phyloP scores from a whole-genome alignment of 2,888 invertebrate genomes.

The Mythimna ferrago region DNA sequence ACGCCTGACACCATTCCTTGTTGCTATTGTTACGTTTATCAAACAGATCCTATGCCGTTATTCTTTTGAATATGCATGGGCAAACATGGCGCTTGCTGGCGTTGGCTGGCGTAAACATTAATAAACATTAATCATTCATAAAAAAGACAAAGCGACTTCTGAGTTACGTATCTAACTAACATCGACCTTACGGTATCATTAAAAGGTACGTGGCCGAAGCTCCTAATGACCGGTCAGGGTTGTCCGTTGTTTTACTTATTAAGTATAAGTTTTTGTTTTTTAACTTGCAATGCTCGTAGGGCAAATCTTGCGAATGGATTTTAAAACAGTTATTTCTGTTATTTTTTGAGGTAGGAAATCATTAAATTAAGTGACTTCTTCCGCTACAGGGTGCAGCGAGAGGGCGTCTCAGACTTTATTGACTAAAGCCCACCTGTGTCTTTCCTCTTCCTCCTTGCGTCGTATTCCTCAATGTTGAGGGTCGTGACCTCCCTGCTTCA shows the following conservation, averaged over 20 bases:
- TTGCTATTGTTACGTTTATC: constrained; percentile 68
- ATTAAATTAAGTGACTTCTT: too few species aligned
- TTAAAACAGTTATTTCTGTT: too few species aligned
- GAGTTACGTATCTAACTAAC: constrained; percentile 84
- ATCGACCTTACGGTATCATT: constrained; percentile 82
- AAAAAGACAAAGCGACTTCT: constrained; percentile 89
- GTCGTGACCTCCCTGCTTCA: too few species aligned
- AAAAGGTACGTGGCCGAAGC: constrained; percentile 76
- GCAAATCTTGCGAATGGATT: too few species aligned
- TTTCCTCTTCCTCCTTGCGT: too few species aligned
- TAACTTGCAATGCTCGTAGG: too few species aligned
- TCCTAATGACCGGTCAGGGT: constrained; percentile 76
- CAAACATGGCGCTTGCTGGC: constrained; percentile 71
- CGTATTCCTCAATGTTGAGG: too few species aligned
- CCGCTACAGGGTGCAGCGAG: too few species aligned
- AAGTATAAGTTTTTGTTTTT: too few species aligned
- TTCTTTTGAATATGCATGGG: constrained; percentile 82
- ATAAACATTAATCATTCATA: constrained; percentile 88
- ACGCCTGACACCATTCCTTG: constrained; percentile 41
- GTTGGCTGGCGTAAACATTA: constrained; percentile 61
- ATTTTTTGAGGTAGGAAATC: too few species aligned
- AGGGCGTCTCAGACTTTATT: too few species aligned
- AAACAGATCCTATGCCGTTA: constrained; percentile 69
- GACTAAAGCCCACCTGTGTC: too few species aligned
- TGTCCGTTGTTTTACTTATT: constrained; percentile 21